These are phyloP conservation scores for Ormyrus thymus DNA, from an alignment of 2,888 invertebrate species.

Conservation along the genomic window DNA sequence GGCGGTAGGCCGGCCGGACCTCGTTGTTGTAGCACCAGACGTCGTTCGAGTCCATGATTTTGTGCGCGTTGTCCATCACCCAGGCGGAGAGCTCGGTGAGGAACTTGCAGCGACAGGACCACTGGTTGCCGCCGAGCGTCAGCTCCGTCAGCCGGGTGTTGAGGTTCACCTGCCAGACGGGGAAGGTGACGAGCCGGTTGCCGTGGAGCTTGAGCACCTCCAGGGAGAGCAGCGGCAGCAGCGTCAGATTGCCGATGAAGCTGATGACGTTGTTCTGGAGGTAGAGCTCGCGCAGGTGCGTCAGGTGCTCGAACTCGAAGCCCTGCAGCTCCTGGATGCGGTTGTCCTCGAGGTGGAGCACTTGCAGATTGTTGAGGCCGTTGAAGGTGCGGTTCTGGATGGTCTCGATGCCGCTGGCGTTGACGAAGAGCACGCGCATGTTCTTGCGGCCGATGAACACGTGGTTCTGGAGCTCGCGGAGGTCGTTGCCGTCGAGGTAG, in stretches of 20 bases:
- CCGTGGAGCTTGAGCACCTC: constrained; percentile 89
- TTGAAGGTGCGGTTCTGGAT: constrained; percentile 94
- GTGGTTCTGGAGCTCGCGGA: constrained; percentile 88
- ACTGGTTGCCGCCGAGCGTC: constrained; percentile 88
- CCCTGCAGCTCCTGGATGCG: constrained; percentile 86
- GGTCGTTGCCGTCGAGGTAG: constrained; percentile 92
- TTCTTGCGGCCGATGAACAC: constrained; percentile 94
- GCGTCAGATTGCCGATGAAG: constrained; percentile 87
- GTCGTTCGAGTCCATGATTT: constrained; percentile 86
- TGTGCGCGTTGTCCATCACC: constrained; percentile 87
- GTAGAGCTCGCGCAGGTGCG: constrained; percentile 87
- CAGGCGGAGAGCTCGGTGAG: constrained; percentile 89
- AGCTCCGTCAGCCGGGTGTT: constrained; percentile 84
- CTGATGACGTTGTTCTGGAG: constrained; percentile 90
- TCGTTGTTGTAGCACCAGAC: constrained; percentile 89
- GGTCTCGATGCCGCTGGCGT: constrained; percentile 88
- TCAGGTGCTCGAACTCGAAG: constrained; percentile 89
- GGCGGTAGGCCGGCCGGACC: constrained; percentile 84
- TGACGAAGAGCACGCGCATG: constrained; percentile 89
- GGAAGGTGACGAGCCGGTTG: constrained; percentile 87
- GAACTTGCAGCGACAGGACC: constrained; percentile 94
- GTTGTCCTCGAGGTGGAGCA: constrained; percentile 91
- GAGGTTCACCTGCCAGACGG: constrained; percentile 83
- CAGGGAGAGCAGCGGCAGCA: constrained; percentile 85
- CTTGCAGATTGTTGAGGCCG: constrained; percentile 86